Conservation (phyloP, 2,797 vertebrate species). For the Coccyzus lansbergi region DNA sequence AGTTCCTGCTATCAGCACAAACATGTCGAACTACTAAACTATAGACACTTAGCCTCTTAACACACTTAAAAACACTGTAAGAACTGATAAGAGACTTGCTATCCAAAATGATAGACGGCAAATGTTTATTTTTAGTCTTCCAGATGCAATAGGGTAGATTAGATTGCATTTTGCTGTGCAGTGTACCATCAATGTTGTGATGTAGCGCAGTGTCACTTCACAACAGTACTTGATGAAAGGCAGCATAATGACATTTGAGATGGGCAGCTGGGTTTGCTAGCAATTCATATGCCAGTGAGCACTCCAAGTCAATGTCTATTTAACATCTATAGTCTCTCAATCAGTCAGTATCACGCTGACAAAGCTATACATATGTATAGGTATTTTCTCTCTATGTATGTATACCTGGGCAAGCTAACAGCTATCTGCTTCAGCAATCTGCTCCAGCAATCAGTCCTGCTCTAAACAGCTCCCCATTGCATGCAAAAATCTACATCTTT, state of each 20-base stretch:
- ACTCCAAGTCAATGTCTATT: neutral
- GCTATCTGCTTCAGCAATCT: neutral
- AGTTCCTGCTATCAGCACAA: slow-evolving; percentile 26
- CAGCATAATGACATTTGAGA: neutral
- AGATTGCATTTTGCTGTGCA: neutral
- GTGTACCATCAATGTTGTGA: neutral
- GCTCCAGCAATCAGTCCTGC: neutral
- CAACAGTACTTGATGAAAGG: neutral
- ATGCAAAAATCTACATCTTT: neutral
- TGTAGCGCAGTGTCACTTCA: neutral
- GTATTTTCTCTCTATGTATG: neutral
- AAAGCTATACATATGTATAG: neutral
- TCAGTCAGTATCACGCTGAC: neutral
- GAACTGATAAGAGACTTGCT: slow-evolving; percentile 29
- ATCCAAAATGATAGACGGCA: slow-evolving; percentile 33
- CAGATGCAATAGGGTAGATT: neutral
- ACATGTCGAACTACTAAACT: neutral
- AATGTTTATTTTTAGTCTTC: slow-evolving; percentile 46
- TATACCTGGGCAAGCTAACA: neutral
- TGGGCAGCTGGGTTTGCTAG: neutral
- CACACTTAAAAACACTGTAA: neutral
- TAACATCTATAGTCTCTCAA: neutral
- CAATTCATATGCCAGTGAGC: neutral
- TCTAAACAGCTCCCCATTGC: slow-evolving; percentile 5
- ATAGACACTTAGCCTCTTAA: slow-evolving; percentile 21